phyloP scores from a whole-genome alignment of 2,113 vertebrate genomes.

The Neodon shergylaensis region DNA sequence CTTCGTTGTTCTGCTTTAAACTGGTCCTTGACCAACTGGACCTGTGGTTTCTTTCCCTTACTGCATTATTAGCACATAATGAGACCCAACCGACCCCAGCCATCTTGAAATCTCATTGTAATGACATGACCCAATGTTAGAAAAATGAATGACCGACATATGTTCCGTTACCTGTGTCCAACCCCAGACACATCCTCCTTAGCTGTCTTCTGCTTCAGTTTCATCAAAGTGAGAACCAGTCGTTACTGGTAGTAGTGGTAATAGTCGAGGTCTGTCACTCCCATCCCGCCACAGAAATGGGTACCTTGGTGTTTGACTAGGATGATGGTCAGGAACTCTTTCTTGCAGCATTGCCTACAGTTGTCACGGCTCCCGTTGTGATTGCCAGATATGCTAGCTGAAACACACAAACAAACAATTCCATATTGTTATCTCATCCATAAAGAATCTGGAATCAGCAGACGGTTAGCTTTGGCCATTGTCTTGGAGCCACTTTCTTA shows the following conservation, averaged over 20 bases:
- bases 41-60: neutral
- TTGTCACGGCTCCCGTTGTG: neutral
- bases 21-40: no score
- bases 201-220: neutral
- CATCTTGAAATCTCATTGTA: neutral
- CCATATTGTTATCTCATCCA: neutral
- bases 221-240: neutral
- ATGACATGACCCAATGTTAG: neutral
- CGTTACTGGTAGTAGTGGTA: no score
- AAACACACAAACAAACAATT: neutral
- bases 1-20: neutral
- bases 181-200: neutral
- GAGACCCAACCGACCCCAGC: neutral
- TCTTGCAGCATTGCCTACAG: neutral
- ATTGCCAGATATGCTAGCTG: neutral
- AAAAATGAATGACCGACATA: neutral
- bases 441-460: neutral
- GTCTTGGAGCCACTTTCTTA: neutral
- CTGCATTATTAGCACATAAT: neutral
- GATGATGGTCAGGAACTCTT: neutral
- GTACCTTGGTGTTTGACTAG: neutral
- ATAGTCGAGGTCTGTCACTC: neutral
- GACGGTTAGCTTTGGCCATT: neutral
- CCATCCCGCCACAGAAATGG: neutral
- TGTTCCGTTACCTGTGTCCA: neutral